Evolutionary conservation across 2,888 invertebrate species (phyloP), one percentile per base, ranked within the genome.

Genomic region (Portevinia maculata): DNA sequence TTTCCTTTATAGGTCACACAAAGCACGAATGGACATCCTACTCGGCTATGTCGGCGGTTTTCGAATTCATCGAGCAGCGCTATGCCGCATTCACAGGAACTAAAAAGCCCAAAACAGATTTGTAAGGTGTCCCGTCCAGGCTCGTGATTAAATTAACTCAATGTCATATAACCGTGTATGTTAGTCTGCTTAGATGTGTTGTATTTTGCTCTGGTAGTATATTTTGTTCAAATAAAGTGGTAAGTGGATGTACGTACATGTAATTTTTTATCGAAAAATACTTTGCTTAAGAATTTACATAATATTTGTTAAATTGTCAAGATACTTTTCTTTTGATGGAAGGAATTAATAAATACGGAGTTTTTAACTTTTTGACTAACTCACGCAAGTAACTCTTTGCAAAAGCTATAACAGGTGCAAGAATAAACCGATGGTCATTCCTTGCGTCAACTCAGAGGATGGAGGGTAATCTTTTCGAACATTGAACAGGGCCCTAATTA

Each of bases 11-110:
- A 89, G 94, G 94, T 90, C 93, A 93, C 86, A 89, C 91, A 30
- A 92, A 93, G 87, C 95, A 95, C 88, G 95, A 95, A 87, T 93
- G 94, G 94, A 94, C 94, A 13, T 94, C 94, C 2, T 92, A 92
- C 87, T 89, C 92, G 30, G 93, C 94, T 85, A 93, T 94, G 85
- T 91, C 93, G 17, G 94, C 94, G 0, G 92, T 95, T 19, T 95
- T 95, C 86, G 92, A 92, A 85, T 95, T 92, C 86, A 90, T 95
- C 62, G 92, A 41, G 83, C 86, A 24, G 88, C 78, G 78, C 11
- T 83, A 83, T 46, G 57, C 28, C 0, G 41, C 32, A 5, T 67
- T 67, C 17, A 41, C 55, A 13, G 17, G 21, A 19, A 15, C n/a
- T 5, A 44, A 67, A n/a, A 62, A 71, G 11, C 13, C 55, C 9